Conservation (phyloP, 2,113 vertebrate genomes). For the Ailurus styani region DNA sequence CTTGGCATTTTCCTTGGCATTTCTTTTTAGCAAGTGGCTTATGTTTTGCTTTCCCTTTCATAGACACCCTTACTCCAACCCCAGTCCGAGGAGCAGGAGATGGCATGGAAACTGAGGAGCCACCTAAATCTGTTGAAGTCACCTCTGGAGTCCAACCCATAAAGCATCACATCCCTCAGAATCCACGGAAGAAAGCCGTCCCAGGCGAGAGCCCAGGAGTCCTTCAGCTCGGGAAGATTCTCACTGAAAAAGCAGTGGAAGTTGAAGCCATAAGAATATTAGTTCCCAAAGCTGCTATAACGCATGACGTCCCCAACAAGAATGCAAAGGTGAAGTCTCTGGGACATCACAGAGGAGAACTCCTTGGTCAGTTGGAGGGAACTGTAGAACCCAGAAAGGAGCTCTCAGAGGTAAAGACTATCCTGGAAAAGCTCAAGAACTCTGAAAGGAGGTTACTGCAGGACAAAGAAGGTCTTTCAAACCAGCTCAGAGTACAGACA, state of each 20-base stretch:
- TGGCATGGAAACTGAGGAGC: slow-evolving; percentile 96
- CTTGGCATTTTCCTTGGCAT: background rate
- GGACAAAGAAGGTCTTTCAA: slow-evolving; percentile 96
- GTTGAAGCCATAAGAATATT: slow-evolving; percentile 94
- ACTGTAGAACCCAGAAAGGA: slow-evolving; percentile 82
- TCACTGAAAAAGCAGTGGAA: slow-evolving; percentile 88
- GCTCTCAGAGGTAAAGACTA: slow-evolving; percentile 85
- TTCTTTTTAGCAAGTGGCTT: slow-evolving; percentile 28
- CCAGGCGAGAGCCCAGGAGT: slow-evolving; percentile 86
- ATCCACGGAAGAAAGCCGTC: slow-evolving; percentile 77
- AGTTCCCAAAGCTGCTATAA: slow-evolving; percentile 92
- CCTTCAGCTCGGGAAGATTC: slow-evolving; percentile 91
- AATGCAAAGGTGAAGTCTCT: slow-evolving; percentile 75
- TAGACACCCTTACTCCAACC: slow-evolving; percentile 73
- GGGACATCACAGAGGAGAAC: slow-evolving; percentile 82
- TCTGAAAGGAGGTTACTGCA: slow-evolving; percentile 94
- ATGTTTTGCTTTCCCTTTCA: background rate
- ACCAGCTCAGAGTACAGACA: slow-evolving; percentile 94
- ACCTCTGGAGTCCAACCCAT: slow-evolving; percentile 59
- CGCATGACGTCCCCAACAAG: slow-evolving; percentile 81
- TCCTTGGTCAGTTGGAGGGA: slow-evolving; percentile 80
- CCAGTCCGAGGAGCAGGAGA: slow-evolving; percentile 92
- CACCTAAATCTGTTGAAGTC: slow-evolving; percentile 78
- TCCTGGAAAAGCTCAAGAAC: slow-evolving; percentile 90
- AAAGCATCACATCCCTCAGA: slow-evolving; percentile 73